Percentiles rank a stretch among this genome's conserved stretches.
These are phyloP conservation scores for Eulemur rufifrons DNA, from an alignment of 2,113 vertebrate species.

Conservation along the genomic window DNA sequence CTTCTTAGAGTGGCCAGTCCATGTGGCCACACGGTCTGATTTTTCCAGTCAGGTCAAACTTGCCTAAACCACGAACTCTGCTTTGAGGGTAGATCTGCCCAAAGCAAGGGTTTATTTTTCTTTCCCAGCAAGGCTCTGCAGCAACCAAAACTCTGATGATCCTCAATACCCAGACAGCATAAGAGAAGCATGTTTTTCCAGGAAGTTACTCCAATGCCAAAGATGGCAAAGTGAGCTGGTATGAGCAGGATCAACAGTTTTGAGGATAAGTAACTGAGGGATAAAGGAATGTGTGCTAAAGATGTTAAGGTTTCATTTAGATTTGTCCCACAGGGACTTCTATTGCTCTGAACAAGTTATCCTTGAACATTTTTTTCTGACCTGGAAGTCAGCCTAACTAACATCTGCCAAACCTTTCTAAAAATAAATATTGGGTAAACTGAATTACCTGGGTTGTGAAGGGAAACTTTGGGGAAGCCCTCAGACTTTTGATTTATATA, in stretches of 20 bases:
- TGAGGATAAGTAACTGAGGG: neutral
- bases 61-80: neutral
- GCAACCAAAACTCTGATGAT: slow-evolving; percentile 4
- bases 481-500: slow-evolving; percentile 45
- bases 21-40: neutral
- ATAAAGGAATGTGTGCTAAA: neutral
- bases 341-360: slow-evolving; percentile 32
- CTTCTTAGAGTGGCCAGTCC: neutral
- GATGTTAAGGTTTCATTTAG: neutral
- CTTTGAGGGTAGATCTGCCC: neutral
- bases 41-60: neutral
- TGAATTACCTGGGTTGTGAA: slow-evolving; percentile 49
- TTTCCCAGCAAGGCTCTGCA: neutral
- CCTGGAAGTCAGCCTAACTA: slow-evolving; percentile 50
- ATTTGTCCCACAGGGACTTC: neutral
- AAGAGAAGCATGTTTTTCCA: neutral
- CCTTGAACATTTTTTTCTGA: slow-evolving; percentile 44
- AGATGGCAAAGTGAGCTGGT: neutral
- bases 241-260: neutral
- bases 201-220: slow-evolving; percentile 21
- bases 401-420: slow-evolving; percentile 59
- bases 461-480: neutral
- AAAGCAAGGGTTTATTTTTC: neutral
- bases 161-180: neutral
- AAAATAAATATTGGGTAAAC: slow-evolving; percentile 61